Conservation (phyloP, 2,888 invertebrate species). For the Pheosia gnoma region DNA sequence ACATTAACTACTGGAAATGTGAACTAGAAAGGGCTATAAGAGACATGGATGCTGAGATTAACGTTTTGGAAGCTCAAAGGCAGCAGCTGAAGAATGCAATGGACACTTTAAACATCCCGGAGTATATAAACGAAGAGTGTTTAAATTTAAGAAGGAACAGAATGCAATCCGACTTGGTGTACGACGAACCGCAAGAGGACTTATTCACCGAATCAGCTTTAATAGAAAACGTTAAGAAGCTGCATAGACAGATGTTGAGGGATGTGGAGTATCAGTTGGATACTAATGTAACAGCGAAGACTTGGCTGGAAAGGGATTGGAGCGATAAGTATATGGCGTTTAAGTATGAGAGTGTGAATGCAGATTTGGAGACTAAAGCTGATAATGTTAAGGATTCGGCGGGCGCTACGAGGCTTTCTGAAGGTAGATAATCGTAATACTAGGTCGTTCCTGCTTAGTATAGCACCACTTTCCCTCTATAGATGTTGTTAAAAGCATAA, state of each 20-base stretch:
- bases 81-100: constrained; percentile 78
- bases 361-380: constrained; percentile 88
- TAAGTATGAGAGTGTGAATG: constrained; percentile 88
- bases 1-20: constrained; percentile 77
- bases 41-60: constrained; percentile 74
- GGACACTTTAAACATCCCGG: constrained; percentile 64
- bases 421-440: constrained; percentile 59
- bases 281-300: constrained; percentile 90
- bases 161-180: constrained; percentile 89
- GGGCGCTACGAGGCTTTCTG: constrained; percentile 91
- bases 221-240: constrained; percentile 87
- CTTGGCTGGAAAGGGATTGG: constrained; percentile 93
- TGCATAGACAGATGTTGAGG: constrained; percentile 85
- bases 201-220: constrained; percentile 88
- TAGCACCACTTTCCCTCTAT: too few species aligned
- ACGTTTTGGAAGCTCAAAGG: constrained; percentile 61
- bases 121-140: constrained; percentile 86
- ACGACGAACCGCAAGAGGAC: constrained; percentile 90
- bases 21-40: constrained; percentile 72
- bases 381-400: constrained; percentile 89
- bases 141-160: constrained; percentile 86
- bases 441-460: too few species aligned
- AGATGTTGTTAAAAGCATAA: too few species aligned
- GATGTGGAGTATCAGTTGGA: constrained; percentile 88
- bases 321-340: constrained; percentile 93